Base-by-base conservation (phyloP, 2,797 vertebrate species). In the Eutrigla gurnardus region DNA sequence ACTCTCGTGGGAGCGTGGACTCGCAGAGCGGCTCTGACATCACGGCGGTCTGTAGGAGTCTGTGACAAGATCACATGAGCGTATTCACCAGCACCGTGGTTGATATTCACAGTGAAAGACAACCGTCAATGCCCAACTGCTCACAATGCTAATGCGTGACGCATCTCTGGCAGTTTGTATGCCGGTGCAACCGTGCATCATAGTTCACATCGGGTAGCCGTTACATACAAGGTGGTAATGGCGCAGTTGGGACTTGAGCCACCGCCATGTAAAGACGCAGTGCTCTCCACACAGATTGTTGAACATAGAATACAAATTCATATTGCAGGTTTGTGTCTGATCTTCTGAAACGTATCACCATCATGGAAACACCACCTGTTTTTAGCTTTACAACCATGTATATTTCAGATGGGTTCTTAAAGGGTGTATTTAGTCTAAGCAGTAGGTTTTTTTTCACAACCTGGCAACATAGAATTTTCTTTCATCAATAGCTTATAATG, bases 51-150 rank as follows among this genome's bases (percentile, higher is more conserved):
- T 91, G 92, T 91, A 86, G 92, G 91, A 91, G 90, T 89, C 77
- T 77, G 88, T 86, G 85, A 89, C 89, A 86, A 85, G 86, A 93
- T 89, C 78, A 83, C 83, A 93, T 83, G 90, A 88, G 91, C 88
- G 90, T 88, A 80, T 83, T 92, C 89, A 90, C 84, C 87, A 82
- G 85, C 87, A 11, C 75, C 60, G 13, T 91, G 90, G 88, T 94
- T 95, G 89, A 92, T 94, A 94, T 95, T 92, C 94, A 91, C 91
- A 81, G 94, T 89, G 93, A 95, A 94, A 89, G 82, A 83, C 87
- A 90, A 82, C 89, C 79, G 92, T 94, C 93, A 93, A 87, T 85
- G 87, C 84, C 92, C 92, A 92, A 93, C 89, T 94, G 92, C 91
- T 93, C 92, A 86, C 89, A 86, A 91, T 91, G 91, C 89, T 88